Evolutionary conservation across 2,888 invertebrate genomes (phyloP), one percentile per base, ranked within the genome.

Genomic region (Drosophila lacicola): DNA sequence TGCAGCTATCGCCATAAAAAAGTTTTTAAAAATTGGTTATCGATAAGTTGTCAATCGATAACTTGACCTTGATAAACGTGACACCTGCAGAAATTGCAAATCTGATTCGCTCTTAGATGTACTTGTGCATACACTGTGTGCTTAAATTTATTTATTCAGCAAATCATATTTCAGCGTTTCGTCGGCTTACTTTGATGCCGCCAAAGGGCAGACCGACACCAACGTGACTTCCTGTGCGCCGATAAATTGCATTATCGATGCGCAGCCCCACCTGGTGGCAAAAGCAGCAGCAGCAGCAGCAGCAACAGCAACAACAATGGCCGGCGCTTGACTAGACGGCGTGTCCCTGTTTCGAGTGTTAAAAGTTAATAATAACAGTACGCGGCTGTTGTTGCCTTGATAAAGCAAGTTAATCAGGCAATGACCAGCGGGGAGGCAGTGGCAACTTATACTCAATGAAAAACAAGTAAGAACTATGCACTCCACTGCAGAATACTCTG

Each of bases 161-260:
- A 51, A 19, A 64, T 17, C 25, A 62, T 50, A 55, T 61, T 74
- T 64, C 3, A 54, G 66, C 68, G 64, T 65, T 63, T 56, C 61
- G 72, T 83, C 77, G 78, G 78, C 44, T 11, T 41, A 42, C 69
- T 88, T 88, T 88, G 69, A 87, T 66, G 70, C 68, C 75, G 64
- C 42, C 69, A 83, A 82, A 72, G 70, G 77, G 76, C 64, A 70
- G 69, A 56, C 74, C 63, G 67, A 42, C 68, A 63, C 49, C 78
- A 78, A 90, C 90, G 88, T 88, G 88, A 88, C 90, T 88, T 88
- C 88, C 88, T 81, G 83, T 69, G 42, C 62, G 71, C 54, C 67
- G 73, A 71, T 71, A 78, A 74, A 79, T 78, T 81, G 78, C 78
- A 74, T 79, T 85, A 78, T 69, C 85, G 69, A 81, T 84, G 74